These are phyloP conservation scores for Eucidaris tribuloides DNA, from an alignment of 35 echinoderm and acorn worm species.

Conservation along the genomic window DNA sequence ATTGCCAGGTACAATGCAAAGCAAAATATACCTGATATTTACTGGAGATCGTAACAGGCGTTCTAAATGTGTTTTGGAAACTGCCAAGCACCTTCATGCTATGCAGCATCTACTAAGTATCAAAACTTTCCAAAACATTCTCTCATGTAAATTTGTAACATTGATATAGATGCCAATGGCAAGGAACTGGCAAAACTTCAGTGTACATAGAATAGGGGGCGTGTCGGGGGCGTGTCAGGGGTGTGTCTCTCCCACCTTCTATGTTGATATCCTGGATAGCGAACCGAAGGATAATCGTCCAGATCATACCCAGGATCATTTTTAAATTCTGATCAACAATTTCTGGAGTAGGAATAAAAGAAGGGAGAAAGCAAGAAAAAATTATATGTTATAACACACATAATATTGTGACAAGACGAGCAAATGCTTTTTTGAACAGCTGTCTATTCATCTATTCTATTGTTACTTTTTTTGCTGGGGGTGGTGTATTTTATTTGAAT, in stretches of 20 bases:
- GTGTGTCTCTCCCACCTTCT: slow-evolving; percentile 71
- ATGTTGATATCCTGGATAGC: slow-evolving; percentile 99
- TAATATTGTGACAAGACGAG: neutral
- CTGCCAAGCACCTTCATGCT: no score
- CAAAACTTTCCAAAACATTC: no score
- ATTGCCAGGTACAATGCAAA: no score
- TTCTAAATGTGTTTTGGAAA: no score
- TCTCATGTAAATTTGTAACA: no score
- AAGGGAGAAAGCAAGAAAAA: neutral
- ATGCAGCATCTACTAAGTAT: no score
- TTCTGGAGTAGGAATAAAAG: slow-evolving; percentile 54
- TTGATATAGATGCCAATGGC: neutral
- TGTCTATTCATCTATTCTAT: no score
- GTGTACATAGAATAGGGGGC: neutral
- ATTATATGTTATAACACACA: neutral
- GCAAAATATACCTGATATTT: no score
- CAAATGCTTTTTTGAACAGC: no score
- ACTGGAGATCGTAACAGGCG: no score
- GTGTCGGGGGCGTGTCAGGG: neutral
- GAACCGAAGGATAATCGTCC: slow-evolving; percentile 99
- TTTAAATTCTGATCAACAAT: slow-evolving; percentile 96
- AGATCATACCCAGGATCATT: slow-evolving; percentile 99
- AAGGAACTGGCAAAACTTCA: neutral
- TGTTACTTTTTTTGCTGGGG: no score
- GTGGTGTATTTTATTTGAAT: no score